Evolutionary conservation across 2,888 invertebrate genomes (phyloP).

Genomic region (Encarsia formosa): DNA sequence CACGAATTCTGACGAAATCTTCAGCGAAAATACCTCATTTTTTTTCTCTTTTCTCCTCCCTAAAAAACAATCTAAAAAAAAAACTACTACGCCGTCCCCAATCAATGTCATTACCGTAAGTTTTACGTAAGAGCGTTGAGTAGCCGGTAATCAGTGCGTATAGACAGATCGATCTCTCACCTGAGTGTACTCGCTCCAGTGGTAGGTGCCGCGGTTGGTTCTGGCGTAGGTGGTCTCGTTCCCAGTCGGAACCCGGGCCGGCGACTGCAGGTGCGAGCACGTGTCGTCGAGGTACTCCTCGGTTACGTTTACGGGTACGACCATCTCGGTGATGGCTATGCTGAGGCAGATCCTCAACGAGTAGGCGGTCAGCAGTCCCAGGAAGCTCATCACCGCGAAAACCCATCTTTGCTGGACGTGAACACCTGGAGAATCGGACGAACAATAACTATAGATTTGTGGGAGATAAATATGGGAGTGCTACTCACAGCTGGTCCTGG

Average conservation of each 20-base stretch:
- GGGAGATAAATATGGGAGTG: background rate
- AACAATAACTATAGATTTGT: too few relatives aligned
- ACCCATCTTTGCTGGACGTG: slow-evolving; percentile 43
- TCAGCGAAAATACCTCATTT: background rate
- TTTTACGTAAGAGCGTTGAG: too few relatives aligned
- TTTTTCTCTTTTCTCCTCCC: too few relatives aligned
- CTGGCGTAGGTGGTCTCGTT: slow-evolving; percentile 14
- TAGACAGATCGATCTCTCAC: slow-evolving; percentile 26
- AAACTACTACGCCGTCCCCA: too few relatives aligned
- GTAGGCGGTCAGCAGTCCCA: slow-evolving; percentile 69
- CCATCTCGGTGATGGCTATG: slow-evolving; percentile 69
- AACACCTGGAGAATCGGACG: too few relatives aligned
- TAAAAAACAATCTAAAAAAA: too few relatives aligned
- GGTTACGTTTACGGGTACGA: slow-evolving; percentile 35
- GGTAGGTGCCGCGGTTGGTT: slow-evolving; percentile 31
- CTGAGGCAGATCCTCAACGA: slow-evolving; percentile 70
- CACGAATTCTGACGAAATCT: slow-evolving; percentile 5
- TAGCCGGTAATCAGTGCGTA: too few relatives aligned
- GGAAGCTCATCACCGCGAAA: slow-evolving; percentile 60
- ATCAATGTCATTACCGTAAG: too few relatives aligned
- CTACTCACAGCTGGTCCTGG: slow-evolving; percentile 22
- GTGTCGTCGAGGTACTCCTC: slow-evolving; percentile 27
- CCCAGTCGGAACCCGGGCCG: too few relatives aligned
- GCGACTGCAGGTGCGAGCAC: slow-evolving; percentile 3
- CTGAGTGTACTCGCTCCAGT: slow-evolving; percentile 40